These are phyloP conservation scores for Pteruthius melanotis DNA, from an alignment of 2,113 vertebrate species.

Conservation along the genomic window DNA sequence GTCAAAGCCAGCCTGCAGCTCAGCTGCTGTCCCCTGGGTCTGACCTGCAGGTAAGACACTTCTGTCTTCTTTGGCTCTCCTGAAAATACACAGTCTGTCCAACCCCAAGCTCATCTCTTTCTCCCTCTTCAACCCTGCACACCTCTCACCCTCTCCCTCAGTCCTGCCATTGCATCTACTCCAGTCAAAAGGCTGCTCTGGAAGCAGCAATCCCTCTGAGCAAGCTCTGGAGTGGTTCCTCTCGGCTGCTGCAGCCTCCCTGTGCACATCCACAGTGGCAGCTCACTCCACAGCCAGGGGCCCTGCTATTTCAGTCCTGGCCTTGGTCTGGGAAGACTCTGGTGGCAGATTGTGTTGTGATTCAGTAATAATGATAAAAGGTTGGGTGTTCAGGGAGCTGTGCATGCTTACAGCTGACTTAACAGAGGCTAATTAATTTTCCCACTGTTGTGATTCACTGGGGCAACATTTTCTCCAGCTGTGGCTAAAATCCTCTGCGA, in stretches of 20 bases:
- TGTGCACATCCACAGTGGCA: neutral
- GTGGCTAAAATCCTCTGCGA: neutral
- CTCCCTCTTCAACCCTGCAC: no score
- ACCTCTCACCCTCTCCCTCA: neutral
- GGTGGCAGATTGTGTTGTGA: neutral
- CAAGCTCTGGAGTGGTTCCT: neutral
- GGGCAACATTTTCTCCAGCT: neutral
- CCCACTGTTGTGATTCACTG: neutral
- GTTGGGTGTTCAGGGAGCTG: neutral
- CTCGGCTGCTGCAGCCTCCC: neutral
- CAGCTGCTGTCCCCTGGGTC: fast-evolving
- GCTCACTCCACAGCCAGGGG: neutral
- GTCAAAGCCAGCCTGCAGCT: neutral
- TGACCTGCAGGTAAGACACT: fast-evolving
- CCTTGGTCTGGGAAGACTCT: neutral
- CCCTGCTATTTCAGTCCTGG: neutral
- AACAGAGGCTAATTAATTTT: neutral
- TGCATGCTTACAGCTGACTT: neutral
- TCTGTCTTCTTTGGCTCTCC: neutral
- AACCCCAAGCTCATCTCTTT: neutral
- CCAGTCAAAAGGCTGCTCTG: neutral
- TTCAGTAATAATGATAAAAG: neutral
- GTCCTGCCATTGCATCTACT: neutral
- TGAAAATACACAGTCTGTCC: neutral
- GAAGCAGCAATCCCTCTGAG: neutral